Percentiles rank a stretch among this genome's conserved stretches.
Evolutionary conservation across 2,888 invertebrate species (phyloP).

Genomic region (Pristionchus arcanus): DNA sequence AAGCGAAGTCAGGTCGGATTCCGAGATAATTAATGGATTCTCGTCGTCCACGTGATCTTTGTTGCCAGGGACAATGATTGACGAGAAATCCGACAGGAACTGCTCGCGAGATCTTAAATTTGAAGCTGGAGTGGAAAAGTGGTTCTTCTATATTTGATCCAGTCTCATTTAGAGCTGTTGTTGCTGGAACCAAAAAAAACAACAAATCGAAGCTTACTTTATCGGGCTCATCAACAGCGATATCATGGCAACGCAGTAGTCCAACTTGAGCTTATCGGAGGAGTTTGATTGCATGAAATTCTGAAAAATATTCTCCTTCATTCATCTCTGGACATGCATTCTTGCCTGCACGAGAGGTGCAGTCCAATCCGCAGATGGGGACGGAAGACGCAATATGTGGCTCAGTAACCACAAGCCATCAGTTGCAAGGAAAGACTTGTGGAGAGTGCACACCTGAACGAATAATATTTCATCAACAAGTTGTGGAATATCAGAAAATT

Average conservation of each 20-base stretch:
- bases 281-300: slow-evolving; percentile 64
- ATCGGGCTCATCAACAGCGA: slow-evolving; percentile 72
- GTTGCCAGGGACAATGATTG: too few relatives aligned
- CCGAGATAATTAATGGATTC: slow-evolving; percentile 66
- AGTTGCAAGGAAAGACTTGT: slow-evolving; percentile 67
- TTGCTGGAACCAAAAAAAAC: too few relatives aligned
- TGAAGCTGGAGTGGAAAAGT: too few relatives aligned
- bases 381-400: slow-evolving; percentile 74
- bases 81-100: slow-evolving; percentile 59
- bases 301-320: slow-evolving; percentile 56
- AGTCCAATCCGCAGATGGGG: slow-evolving; percentile 73
- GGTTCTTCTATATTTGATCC: too few relatives aligned
- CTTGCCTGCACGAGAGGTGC: slow-evolving; percentile 68
- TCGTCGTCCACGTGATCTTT: not conserved
- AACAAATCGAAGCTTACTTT: slow-evolving; percentile 56
- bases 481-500: too few relatives aligned
- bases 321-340: too few relatives aligned
- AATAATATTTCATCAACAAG: too few relatives aligned
- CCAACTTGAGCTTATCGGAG: slow-evolving; percentile 65
- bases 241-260: slow-evolving; percentile 74
- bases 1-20: slow-evolving; percentile 73
- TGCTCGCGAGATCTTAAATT: slow-evolving; percentile 65
- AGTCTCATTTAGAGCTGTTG: too few relatives aligned
- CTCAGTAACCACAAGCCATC: slow-evolving; percentile 76
- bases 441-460: slow-evolving; percentile 68